Conservation (phyloP, 2,888 invertebrate genomes). For the Cryptophagus acutangulus region DNA sequence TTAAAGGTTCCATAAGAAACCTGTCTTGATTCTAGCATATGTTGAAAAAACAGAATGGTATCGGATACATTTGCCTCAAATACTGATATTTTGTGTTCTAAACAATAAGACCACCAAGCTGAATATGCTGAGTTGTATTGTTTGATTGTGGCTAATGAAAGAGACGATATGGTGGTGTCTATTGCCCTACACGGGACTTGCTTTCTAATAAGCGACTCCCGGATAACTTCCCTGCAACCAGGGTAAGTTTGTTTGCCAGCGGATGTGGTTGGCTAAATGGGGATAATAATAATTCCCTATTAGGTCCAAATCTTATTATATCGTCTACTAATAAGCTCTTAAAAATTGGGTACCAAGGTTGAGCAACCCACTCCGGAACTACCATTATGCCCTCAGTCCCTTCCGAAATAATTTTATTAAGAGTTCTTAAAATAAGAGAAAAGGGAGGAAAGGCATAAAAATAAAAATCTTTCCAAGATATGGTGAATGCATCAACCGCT, state of each 20-base stretch:
- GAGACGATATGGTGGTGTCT: slow-evolving; percentile 20
- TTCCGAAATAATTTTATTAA: slow-evolving; percentile 34
- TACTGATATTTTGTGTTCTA: background rate
- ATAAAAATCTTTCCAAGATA: slow-evolving; percentile 11
- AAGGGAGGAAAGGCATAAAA: slow-evolving; percentile 25
- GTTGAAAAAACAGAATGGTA: slow-evolving; percentile 4
- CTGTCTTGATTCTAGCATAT: slow-evolving; percentile 2
- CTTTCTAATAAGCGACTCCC: no score
- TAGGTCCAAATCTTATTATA: slow-evolving; percentile 25
- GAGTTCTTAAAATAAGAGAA: slow-evolving; percentile 25
- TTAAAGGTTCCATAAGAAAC: slow-evolving; percentile 24
- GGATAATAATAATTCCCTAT: slow-evolving; percentile 24
- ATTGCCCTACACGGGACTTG: slow-evolving; percentile 15
- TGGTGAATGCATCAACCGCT: slow-evolving; percentile 31
- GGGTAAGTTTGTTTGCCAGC: slow-evolving; percentile 24
- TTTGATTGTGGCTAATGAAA: slow-evolving; percentile 22
- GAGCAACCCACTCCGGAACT: slow-evolving; percentile 30
- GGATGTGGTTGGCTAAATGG: slow-evolving; percentile 30
- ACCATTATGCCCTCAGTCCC: slow-evolving; percentile 32
- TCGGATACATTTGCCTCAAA: background rate
- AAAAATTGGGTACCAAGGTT: slow-evolving; percentile 35
- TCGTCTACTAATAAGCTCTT: slow-evolving; percentile 8
- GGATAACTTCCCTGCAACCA: slow-evolving; percentile 30
- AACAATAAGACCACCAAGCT: slow-evolving; percentile 5
- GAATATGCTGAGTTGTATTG: slow-evolving; percentile 23